A percentile compares a stretch with the other conserved stretches of the same genome.
Conservation (phyloP, 2,888 invertebrate genomes). For the Kuschelorhynchus macadamiae region DNA sequence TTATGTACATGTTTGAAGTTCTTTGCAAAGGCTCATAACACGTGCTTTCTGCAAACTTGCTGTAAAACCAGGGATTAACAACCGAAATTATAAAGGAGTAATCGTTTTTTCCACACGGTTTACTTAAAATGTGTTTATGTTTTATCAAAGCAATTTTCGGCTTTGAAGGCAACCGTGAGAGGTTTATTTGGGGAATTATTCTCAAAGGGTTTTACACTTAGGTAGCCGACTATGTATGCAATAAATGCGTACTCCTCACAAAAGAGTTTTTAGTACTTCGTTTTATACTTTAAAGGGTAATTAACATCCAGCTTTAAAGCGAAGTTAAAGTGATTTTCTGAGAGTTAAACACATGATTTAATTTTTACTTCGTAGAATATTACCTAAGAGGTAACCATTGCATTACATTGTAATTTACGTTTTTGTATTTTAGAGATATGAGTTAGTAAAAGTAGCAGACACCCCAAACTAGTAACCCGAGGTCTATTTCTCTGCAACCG, state of each 20-base stretch:
- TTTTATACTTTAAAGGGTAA: slow-evolving; percentile 30
- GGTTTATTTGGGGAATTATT: slow-evolving; percentile 32
- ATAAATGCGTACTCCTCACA: slow-evolving; percentile 32
- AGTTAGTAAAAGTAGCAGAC: too few relatives aligned
- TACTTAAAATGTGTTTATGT: slow-evolving; percentile 39
- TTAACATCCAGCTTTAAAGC: slow-evolving; percentile 23
- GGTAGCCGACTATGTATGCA: slow-evolving; percentile 27
- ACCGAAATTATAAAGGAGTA: slow-evolving; percentile 32
- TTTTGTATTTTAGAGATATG: too few relatives aligned
- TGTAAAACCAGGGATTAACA: slow-evolving; percentile 6
- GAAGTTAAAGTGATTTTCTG: neutral
- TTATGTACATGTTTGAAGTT: too few relatives aligned
- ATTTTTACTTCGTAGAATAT: too few relatives aligned
- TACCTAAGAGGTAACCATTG: too few relatives aligned
- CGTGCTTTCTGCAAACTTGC: neutral
- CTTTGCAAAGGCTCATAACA: neutral
- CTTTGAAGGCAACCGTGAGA: slow-evolving; percentile 33
- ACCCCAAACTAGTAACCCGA: too few relatives aligned
- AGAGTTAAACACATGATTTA: too few relatives aligned
- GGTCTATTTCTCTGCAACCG: too few relatives aligned
- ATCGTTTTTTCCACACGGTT: slow-evolving; percentile 31
- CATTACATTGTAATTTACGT: too few relatives aligned
- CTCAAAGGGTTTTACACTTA: slow-evolving; percentile 35
- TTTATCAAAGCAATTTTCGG: slow-evolving; percentile 38
- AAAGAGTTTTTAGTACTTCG: slow-evolving; percentile 21